These are phyloP conservation scores for Coptodon rendalli DNA, from an alignment of 2,113 vertebrate species.

Conservation along the genomic window DNA sequence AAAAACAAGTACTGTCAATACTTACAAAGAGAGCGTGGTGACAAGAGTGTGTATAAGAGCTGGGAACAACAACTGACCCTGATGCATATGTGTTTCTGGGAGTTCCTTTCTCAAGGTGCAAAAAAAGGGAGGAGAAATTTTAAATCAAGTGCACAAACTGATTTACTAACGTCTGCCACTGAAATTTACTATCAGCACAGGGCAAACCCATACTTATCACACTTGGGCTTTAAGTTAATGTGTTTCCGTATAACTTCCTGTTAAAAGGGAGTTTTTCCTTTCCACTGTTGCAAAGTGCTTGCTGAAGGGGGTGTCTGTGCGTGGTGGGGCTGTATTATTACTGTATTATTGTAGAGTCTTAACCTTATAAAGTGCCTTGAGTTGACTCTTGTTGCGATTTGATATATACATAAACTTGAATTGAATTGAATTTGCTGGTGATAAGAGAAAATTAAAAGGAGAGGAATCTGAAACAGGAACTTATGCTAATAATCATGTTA, in stretches of 20 bases:
- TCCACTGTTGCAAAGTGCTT: background rate
- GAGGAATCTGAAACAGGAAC: background rate
- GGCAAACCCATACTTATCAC: background rate
- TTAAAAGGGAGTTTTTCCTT: background rate
- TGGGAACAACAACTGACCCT: background rate
- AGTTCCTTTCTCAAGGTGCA: background rate
- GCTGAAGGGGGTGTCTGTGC: background rate
- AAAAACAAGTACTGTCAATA: background rate
- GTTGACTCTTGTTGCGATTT: background rate
- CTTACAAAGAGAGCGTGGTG: background rate
- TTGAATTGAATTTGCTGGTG: background rate
- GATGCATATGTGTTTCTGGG: background rate
- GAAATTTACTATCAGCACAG: background rate
- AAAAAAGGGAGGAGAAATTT: background rate
- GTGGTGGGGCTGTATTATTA: background rate
- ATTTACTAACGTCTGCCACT: background rate
- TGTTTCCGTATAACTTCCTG: background rate
- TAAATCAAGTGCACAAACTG: background rate
- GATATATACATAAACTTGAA: background rate
- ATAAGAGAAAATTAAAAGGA: background rate
- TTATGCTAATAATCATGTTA: background rate
- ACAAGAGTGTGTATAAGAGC: background rate
- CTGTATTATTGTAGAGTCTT: background rate
- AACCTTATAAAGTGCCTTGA: background rate
- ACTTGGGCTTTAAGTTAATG: background rate